Evolutionary conservation across 2,797 vertebrate genomes (phyloP).

Genomic region (Eulemur mongoz): DNA sequence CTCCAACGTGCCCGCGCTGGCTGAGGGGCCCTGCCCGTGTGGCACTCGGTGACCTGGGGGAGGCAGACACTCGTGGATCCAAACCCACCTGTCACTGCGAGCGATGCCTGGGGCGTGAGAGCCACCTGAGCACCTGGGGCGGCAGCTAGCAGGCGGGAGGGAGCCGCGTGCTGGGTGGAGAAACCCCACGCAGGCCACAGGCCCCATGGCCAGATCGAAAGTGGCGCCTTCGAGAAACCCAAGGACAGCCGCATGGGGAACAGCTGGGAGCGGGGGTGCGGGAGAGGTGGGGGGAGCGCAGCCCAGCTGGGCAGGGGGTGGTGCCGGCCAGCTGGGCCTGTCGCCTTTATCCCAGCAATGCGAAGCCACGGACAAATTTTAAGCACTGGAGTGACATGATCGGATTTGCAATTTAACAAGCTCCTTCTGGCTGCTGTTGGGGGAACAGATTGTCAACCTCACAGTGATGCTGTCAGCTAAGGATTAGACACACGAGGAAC

Average conservation of each 20-base stretch:
- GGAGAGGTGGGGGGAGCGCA: neutral
- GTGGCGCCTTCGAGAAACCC: neutral
- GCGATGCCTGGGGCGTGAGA: neutral
- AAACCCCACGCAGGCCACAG: neutral
- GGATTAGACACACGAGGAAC: neutral
- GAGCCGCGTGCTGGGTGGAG: too few species aligned
- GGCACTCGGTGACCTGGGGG: neutral
- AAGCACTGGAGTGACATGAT: neutral
- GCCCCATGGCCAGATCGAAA: neutral
- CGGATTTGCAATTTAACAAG: conserved; percentile 32
- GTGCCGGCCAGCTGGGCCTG: neutral
- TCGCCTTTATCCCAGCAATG: neutral
- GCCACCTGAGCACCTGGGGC: neutral
- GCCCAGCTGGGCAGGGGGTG: neutral
- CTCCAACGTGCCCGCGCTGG: rapidly evolving
- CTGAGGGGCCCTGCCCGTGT: rapidly evolving
- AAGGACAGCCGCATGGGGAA: rapidly evolving
- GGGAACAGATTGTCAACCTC: neutral
- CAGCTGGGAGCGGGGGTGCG: rapidly evolving
- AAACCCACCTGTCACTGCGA: neutral
- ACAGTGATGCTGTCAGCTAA: neutral
- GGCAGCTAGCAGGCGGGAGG: neutral
- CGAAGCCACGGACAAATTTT: neutral
- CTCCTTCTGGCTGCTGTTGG: neutral
- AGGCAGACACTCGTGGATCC: too few species aligned